These are phyloP conservation scores for Papilio helenus DNA, from an alignment of 1,140 invertebrate species.

Conservation along the genomic window DNA sequence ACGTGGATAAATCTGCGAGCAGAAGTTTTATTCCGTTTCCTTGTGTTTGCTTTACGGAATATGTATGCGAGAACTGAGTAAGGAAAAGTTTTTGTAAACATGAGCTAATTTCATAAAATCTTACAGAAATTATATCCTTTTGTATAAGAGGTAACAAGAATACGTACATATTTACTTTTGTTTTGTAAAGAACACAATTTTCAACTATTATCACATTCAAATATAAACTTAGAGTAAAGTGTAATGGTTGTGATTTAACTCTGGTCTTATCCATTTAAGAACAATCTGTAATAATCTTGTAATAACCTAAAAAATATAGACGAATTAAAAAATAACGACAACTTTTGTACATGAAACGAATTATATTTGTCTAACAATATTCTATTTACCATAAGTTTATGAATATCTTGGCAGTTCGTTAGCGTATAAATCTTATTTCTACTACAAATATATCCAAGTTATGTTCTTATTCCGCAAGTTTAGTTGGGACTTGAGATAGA, in stretches of 20 bases:
- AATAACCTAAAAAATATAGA: no score
- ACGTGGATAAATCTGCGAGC: slow-evolving; percentile 7
- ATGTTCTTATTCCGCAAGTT: slow-evolving; percentile 29
- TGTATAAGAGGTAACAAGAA: not conserved
- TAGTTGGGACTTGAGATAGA: slow-evolving; percentile 2
- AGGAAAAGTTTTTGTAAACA: not conserved
- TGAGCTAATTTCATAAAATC: slow-evolving; percentile 10
- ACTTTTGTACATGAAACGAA: no score
- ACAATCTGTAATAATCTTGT: no score
- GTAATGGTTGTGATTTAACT: not conserved
- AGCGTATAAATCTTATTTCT: not conserved
- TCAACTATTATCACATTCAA: not conserved
- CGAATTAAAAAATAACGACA: no score
- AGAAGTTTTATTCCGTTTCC: slow-evolving; percentile 21
- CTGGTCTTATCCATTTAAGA: not conserved
- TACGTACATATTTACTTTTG: not conserved
- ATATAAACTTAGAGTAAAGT: not conserved
- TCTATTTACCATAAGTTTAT: not conserved
- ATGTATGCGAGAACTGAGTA: not conserved
- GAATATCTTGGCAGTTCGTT: not conserved
- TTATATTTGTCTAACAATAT: not conserved
- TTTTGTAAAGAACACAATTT: not conserved
- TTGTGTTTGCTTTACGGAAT: slow-evolving; percentile 25
- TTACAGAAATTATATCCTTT: slow-evolving; percentile 8
- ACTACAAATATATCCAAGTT: slow-evolving; percentile 13